Evolutionary conservation across 2,888 invertebrate species (phyloP).

Genomic region (Cerastis rubricosa): DNA sequence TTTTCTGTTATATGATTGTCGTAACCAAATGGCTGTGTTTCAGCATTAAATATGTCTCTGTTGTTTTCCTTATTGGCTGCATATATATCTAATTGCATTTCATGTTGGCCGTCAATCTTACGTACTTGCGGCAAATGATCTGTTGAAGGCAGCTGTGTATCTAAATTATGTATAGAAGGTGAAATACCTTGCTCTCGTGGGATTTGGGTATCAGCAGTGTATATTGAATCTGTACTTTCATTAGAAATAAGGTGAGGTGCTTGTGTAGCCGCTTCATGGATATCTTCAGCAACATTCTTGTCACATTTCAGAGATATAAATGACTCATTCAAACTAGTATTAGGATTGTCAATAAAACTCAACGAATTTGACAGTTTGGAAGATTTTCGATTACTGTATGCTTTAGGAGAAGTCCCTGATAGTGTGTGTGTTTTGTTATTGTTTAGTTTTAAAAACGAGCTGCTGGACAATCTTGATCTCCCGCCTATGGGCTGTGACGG

Average conservation of each 20-base stretch:
- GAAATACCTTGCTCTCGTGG: constrained; percentile 45
- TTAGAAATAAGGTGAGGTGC: constrained; percentile 63
- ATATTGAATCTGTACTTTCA: constrained; percentile 74
- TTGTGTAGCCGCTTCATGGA: constrained; percentile 81
- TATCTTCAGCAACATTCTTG: constrained; percentile 59
- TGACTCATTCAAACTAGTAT: constrained; percentile 71
- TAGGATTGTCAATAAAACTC: constrained; percentile 75
- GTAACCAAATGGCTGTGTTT: constrained; percentile 69
- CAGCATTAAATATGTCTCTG: constrained; percentile 72
- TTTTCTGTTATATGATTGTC: constrained; percentile 48
- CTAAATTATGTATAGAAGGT: constrained; percentile 65
- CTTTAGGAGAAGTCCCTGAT: constrained; percentile 78
- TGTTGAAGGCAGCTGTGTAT: constrained; percentile 70
- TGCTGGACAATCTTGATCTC: constrained; percentile 74
- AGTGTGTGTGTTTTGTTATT: constrained; percentile 77
- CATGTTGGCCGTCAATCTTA: constrained; percentile 76
- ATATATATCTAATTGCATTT: constrained; percentile 77
- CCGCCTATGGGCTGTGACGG: constrained; percentile 77
- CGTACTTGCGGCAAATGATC: constrained; percentile 75
- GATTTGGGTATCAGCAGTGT: constrained; percentile 75
- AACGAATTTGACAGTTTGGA: constrained; percentile 80
- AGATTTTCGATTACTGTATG: constrained; percentile 80
- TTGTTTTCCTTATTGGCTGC: constrained; percentile 77
- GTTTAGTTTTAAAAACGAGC: constrained; percentile 77
- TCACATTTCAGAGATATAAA: constrained; percentile 59